These are phyloP conservation scores for Etheostoma perlongum DNA, from an alignment of 2,797 vertebrate genomes.

Conservation along the genomic window DNA sequence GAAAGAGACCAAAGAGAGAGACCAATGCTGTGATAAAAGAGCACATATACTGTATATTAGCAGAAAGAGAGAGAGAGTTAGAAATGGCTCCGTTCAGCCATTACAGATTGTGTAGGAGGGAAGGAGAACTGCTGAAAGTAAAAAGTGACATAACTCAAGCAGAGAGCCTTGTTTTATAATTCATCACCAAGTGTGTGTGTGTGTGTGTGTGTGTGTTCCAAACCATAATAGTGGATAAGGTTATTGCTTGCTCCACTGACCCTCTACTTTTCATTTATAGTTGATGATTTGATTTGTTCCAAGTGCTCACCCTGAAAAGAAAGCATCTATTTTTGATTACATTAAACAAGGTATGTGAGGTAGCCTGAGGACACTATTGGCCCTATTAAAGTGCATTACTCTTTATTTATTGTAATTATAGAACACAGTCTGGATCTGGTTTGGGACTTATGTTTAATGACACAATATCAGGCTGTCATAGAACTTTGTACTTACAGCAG, in stretches of 20 bases:
- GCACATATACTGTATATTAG: constrained; percentile 2
- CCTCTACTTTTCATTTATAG: constrained; percentile 52
- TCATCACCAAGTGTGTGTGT: constrained; percentile 26
- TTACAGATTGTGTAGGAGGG: constrained; percentile 38
- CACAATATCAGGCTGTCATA: constrained; percentile 31
- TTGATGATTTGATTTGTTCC: constrained; percentile 40
- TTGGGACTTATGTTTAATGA: constrained; percentile 17
- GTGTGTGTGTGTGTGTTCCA: constrained; percentile 24
- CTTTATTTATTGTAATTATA: constrained; percentile 16
- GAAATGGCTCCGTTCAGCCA: constrained; percentile 26
- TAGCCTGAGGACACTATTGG: neutral
- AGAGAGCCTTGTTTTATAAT: constrained; percentile 47
- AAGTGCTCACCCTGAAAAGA: constrained; percentile 7
- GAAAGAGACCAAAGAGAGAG: constrained; percentile 1
- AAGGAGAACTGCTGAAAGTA: constrained; percentile 29
- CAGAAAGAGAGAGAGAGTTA: neutral
- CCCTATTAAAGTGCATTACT: constrained; percentile 24
- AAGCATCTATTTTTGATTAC: constrained; percentile 51
- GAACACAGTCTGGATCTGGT: neutral
- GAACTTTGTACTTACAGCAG: constrained; percentile 10
- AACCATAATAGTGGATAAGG: constrained; percentile 6
- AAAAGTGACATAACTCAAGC: constrained; percentile 48
- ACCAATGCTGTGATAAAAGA: constrained; percentile 14
- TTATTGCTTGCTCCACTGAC: constrained; percentile 11
- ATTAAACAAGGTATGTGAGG: constrained; percentile 10